Conservation (phyloP, 2,797 vertebrate genomes). For the Coilia nasus region DNA sequence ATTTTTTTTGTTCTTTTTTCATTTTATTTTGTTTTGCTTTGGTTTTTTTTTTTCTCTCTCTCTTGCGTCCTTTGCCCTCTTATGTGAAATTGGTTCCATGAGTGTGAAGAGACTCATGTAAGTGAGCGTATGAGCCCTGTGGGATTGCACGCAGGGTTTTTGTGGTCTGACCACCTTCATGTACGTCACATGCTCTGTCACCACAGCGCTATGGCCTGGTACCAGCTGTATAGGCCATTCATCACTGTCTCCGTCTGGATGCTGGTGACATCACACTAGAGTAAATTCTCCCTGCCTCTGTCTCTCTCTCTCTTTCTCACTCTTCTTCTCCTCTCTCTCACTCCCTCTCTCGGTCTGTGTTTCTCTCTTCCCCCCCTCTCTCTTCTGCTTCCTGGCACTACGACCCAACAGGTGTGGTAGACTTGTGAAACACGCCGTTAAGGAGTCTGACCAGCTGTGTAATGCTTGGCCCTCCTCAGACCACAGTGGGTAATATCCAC, state of each 20-base stretch:
- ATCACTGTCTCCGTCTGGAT: background rate
- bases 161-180: background rate
- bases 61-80: constrained; percentile 23
- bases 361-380: background rate
- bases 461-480: background rate
- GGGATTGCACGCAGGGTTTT: background rate
- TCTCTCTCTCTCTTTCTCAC: background rate
- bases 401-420: background rate
- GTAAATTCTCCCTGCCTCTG: background rate
- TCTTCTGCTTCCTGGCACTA: too few species aligned
- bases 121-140: constrained; percentile 37
- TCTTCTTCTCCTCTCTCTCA: background rate
- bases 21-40: constrained; percentile 27
- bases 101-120: constrained; percentile 45
- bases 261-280: too few species aligned
- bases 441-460: background rate
- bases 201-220: background rate
- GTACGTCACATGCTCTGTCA: background rate
- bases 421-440: background rate
- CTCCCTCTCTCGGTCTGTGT: background rate
- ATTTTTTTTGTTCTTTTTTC: constrained; percentile 29
- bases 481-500: background rate
- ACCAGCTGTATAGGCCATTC: too few species aligned
- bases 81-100: constrained; percentile 48
- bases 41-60: background rate